Percentiles rank a stretch among this genome's conserved stretches.
phyloP scores from a whole-genome alignment of 2,797 vertebrate genomes.

The Gallinago nigripennis region DNA sequence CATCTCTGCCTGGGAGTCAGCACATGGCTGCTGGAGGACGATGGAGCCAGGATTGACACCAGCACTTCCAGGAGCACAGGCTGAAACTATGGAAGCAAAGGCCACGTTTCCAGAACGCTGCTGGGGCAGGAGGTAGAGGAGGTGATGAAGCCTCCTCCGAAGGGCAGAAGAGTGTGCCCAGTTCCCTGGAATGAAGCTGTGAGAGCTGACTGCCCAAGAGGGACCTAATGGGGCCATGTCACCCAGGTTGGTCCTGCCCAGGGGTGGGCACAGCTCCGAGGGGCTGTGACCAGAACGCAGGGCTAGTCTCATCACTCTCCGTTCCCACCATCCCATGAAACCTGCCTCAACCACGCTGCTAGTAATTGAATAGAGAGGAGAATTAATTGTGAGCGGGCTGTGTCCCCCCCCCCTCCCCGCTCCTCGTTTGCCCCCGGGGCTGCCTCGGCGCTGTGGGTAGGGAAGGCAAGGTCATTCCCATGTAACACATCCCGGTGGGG shows the following conservation, averaged over 20 bases:
- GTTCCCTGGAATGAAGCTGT: background rate
- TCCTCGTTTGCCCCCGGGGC: conserved; percentile 48
- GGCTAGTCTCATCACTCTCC: background rate
- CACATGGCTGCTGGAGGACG: rapidly evolving
- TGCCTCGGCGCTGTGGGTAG: conserved; percentile 64
- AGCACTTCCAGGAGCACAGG: background rate
- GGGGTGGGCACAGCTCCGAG: background rate
- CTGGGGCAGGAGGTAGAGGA: background rate
- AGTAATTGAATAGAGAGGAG: conserved; percentile 46
- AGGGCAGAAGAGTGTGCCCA: background rate
- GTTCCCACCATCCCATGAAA: background rate
- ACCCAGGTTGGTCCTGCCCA: background rate
- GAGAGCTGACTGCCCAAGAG: background rate
- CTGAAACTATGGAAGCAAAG: background rate
- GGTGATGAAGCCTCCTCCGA: background rate
- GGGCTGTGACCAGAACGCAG: background rate
- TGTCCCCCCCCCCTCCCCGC: background rate
- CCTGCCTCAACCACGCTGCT: background rate
- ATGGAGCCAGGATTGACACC: background rate
- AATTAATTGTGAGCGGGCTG: conserved; percentile 22
- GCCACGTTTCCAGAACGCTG: rapidly evolving
- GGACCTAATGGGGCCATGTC: background rate
- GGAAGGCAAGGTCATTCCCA: conserved; percentile 74
- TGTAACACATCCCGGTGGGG: conserved; percentile 67
- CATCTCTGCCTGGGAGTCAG: background rate